Base-by-base conservation (phyloP, 2,113 vertebrate species). In the Chaetodon trifascialis region DNA sequence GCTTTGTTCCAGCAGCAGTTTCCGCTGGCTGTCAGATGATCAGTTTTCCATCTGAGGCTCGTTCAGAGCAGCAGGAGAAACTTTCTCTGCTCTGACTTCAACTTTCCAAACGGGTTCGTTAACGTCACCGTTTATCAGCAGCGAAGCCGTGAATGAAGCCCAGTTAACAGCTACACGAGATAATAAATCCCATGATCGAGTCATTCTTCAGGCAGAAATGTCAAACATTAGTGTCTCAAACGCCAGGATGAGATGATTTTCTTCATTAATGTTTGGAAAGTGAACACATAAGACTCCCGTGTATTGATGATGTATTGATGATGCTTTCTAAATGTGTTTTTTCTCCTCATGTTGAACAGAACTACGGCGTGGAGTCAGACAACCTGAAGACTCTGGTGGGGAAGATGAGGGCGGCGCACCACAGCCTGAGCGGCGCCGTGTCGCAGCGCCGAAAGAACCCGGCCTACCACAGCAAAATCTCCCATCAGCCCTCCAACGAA, bases 321-420 rank as follows among this genome's bases (percentile, higher is more conserved):
- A 30, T 30, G 30, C 3, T 30, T 30, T 30, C 2, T 1, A 30
- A n/a, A 2, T 42, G 38, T 40, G 2, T 42, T 7, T 7, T 42
- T 1, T 25, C 11, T 56, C 19, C 17, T 7, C 15, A 5, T 17
- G 11, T 36, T 25, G 23, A 1, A 12, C 90, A 99, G 98, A 99
- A 99, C 92, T 96, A 95, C 34, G 97, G 98, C 7, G 95, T 99
- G 81, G 97, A 99, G 95, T 97, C 96, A 0, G 97, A 98, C 86
- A 96, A 96, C 21, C 96, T 99, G 96, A 98, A 97, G 95, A 96
- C 94, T 55, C 88, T 99, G 89, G 95, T 97, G 85, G 95, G 96
- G 75, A 96, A 95, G 83, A 95, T 99, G 88, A 91, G 96, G 40
- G 95, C 94, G 0, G 95, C 97, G 4, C 96, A 96, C 66, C 96